A percentile compares a stretch with the other conserved stretches of the same genome.
Evolutionary conservation across 2,888 invertebrate species (phyloP).

Genomic region (Diplazon laetatorius): DNA sequence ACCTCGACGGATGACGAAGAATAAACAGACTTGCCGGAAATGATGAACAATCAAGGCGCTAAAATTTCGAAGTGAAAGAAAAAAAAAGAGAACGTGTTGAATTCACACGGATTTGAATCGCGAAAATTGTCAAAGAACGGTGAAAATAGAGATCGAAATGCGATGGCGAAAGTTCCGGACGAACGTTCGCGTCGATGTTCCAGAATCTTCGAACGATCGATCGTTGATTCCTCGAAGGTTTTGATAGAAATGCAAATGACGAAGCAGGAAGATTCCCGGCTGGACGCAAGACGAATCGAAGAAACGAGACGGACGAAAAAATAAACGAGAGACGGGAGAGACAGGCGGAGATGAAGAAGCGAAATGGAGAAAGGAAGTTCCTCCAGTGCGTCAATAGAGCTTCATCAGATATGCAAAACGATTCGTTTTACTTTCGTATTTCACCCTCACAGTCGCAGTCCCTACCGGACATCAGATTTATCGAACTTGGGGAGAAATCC

Average conservation of each 20-base stretch:
- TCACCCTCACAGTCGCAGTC: conserved; percentile 36
- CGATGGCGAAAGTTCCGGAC: conserved; percentile 6
- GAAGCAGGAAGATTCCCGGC: neutral
- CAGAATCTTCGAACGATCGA: neutral
- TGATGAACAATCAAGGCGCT: neutral
- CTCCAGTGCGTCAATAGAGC: conserved; percentile 53
- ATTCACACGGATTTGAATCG: conserved; percentile 23
- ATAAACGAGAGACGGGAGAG: neutral
- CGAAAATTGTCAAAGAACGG: conserved; percentile 24
- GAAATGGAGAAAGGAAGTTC: conserved; percentile 39
- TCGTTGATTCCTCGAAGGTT: neutral
- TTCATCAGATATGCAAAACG: conserved; percentile 61
- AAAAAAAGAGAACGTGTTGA: conserved; percentile 8
- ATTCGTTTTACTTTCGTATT: conserved; percentile 43
- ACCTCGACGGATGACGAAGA: neutral
- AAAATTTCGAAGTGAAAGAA: neutral
- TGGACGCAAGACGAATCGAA: conserved; percentile 7
- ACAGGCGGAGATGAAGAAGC: conserved; percentile 27
- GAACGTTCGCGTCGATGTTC: conserved; percentile 4
- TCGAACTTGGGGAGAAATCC: conserved; percentile 18
- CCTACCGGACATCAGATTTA: conserved; percentile 34
- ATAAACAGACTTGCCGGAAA: neutral
- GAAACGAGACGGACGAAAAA: neutral
- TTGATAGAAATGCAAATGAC: neutral
- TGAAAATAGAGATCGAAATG: conserved; percentile 20